Evolutionary conservation across 2,113 vertebrate species (phyloP), one percentile per base, ranked within the genome.

Genomic region (Falco punctatus): DNA sequence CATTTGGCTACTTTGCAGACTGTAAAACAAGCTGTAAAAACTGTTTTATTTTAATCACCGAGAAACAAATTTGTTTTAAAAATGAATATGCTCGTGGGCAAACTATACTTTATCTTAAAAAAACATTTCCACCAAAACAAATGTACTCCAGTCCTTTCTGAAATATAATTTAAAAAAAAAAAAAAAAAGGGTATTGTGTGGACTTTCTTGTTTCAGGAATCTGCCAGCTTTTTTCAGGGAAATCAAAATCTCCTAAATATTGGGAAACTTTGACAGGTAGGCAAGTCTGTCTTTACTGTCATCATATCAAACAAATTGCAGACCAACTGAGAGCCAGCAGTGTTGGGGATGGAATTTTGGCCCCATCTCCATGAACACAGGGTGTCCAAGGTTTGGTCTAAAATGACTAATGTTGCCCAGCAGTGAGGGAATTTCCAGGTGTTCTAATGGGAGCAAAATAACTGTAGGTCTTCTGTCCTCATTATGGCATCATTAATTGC

Each of bases 11-110:
- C 82, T 92, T 77, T 54, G 57, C 83, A 94, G 86, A 61, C 40
- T 70, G 78, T 42, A 74, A 93, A 87, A 70, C 33, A 94, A 92
- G 73, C 77, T 92, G 61, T 72, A 87, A 88, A 93, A 94, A 55
- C 65, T 67, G 74, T 78, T 95, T 44, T 74, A 73, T 92, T 94
- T 94, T 83, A 81, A 33, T 65, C 52, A 90, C 58, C 23, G 61
- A 86, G 86, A 82, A 95, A 77, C 55, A 90, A 82, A 42, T 71
- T 88, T 67, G n/a, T 84, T 95, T 92, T 82, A 70, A 90, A 92
- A 83, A 74, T 42, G 55, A 44, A 30, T 80, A 72, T 33, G 38
- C 66, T 82, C 1, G 0, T 91, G 65, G 40, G 66, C 44, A 92
- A 94, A 61, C 20, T 79, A 17, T 72, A 49, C 49, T 85, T 91